Base-by-base conservation (phyloP, 2,113 vertebrate genomes). In the Campylomormyrus tamandua region DNA sequence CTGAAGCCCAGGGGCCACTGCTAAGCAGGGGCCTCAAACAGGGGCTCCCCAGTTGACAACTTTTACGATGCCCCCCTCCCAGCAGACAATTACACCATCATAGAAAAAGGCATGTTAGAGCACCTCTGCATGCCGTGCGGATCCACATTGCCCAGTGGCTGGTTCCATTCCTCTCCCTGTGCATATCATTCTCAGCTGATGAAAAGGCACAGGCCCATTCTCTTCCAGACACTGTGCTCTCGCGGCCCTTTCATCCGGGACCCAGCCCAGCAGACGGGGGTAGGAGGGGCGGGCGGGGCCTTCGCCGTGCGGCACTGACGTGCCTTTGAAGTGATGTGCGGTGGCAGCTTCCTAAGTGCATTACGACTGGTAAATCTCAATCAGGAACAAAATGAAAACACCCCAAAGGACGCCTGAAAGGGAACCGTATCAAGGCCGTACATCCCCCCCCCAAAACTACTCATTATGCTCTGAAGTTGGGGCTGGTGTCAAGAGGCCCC, bases 331-430 rank as follows among this genome's bases (percentile, higher is more conserved):
- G 50, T 87, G 48, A 31, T 52, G 85, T 10, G 10, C 2, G 0
- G 50, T 50, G 48, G 85, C 49, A 52, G 50, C 49, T 53, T 52
- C 85, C 85, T 56, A 53, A 87, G 85, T 53, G 49, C n/a, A 52
- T 87, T 53, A 87, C 31, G 13, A 35, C 49, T 87, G 50, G 85
- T 87, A 87, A 87, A 87, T 87, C 85, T 87, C 85, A 87, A 87
- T 87, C 85, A 87, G 50, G 49, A 87, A 87, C 85, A 87, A 56
- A 87, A 87, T 56, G 88, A 89, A 83, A 89, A 89, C 62, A 83
- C 88, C 70, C 88, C 74, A 83, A 89, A 89, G 88, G 77, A 89
- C 50, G 80, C 88, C 88, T 89, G 88, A 83, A 89, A 89, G 88
- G 39, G 35, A 89, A 53, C 5, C 2, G 17, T 87, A 87, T 87